phyloP scores from a whole-genome alignment of 2,888 invertebrate species.

The Entomobrya multifasciata region DNA sequence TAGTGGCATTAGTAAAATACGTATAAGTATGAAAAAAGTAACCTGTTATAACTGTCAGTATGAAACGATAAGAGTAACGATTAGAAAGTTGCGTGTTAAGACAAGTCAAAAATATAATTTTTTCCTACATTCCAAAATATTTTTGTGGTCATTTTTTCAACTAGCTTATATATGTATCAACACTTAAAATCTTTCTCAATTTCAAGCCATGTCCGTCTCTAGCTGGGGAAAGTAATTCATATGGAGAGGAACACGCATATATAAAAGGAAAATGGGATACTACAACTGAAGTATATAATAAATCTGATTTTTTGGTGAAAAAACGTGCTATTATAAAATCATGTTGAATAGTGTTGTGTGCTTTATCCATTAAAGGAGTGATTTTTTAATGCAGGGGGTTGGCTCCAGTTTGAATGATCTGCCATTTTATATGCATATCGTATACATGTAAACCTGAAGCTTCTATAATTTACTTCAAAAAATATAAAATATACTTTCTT shows the following conservation, averaged over 20 bases:
- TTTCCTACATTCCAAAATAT: constrained; percentile 9
- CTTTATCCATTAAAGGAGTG: constrained; percentile 37
- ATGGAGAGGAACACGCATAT: neutral
- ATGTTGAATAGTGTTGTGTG: constrained; percentile 9
- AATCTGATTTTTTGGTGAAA: constrained; percentile 15
- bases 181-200: constrained; percentile 33
- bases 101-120: constrained; percentile 55
- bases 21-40: constrained; percentile 34
- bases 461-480: neutral
- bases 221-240: constrained; percentile 11
- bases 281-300: constrained; percentile 8
- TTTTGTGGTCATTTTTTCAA: constrained; percentile 52
- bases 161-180: constrained; percentile 35
- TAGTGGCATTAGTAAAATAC: neutral
- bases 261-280: neutral
- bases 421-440: neutral
- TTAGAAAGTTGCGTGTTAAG: constrained; percentile 71
- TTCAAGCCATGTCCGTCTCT: neutral
- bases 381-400: constrained; percentile 45
- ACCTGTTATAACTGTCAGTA: constrained; percentile 69
- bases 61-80: constrained; percentile 64
- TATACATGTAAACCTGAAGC: neutral
- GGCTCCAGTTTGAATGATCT: constrained; percentile 42
- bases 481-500: neutral
- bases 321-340: constrained; percentile 29